A percentile compares a stretch with the other conserved stretches of the same genome.
phyloP scores from a whole-genome alignment of 2,888 invertebrate species.

The Brachyptera putata region DNA sequence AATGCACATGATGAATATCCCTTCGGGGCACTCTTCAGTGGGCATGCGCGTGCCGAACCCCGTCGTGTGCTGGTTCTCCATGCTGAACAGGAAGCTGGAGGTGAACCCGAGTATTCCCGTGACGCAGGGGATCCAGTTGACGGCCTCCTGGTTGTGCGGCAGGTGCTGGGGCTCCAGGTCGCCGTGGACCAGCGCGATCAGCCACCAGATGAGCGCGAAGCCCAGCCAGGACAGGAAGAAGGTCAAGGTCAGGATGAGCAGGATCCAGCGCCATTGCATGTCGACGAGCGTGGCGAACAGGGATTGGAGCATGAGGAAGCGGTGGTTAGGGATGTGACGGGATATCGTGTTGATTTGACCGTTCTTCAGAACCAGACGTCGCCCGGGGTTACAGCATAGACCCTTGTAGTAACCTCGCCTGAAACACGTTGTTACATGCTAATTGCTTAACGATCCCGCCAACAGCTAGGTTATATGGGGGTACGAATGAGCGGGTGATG shows the following conservation, averaged over 20 bases:
- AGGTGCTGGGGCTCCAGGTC: slow-evolving; percentile 62
- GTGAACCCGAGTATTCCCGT: slow-evolving; percentile 52
- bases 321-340: background rate
- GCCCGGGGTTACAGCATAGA: slow-evolving; percentile 6
- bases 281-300: slow-evolving; percentile 62
- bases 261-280: slow-evolving; percentile 67
- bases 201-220: slow-evolving; percentile 75
- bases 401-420: slow-evolving; percentile 11
- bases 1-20: slow-evolving; percentile 73
- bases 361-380: slow-evolving; percentile 25
- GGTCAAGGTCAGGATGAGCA: slow-evolving; percentile 57
- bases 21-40: slow-evolving; percentile 80
- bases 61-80: slow-evolving; percentile 83
- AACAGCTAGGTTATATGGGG: too few species aligned
- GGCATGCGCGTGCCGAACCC: slow-evolving; percentile 80
- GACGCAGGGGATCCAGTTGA: slow-evolving; percentile 50
- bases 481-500: too few species aligned
- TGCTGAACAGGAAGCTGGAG: slow-evolving; percentile 70
- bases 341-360: slow-evolving; percentile 18
- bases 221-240: slow-evolving; percentile 72
- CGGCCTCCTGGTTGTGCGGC: slow-evolving; percentile 34
- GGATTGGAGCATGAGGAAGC: slow-evolving; percentile 44
- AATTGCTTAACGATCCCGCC: too few species aligned
- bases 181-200: slow-evolving; percentile 69
- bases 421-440: too few species aligned